Evolutionary conservation across 2,888 invertebrate species (phyloP), one percentile per base, ranked within the genome.

Genomic region (Cremastinae sp.): DNA sequence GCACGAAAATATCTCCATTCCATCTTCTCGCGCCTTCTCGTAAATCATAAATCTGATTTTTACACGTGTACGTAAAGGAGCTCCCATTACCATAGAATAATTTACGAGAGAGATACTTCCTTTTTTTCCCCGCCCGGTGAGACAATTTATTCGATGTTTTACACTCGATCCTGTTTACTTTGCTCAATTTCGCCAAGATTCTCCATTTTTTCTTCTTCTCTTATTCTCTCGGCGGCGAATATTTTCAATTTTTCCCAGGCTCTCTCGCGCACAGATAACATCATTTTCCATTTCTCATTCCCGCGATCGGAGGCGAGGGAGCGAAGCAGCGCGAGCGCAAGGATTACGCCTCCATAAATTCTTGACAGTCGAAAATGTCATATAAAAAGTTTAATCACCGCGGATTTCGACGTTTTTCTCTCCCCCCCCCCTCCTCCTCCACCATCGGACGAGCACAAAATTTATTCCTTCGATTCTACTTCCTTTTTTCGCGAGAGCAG

Each of bases 11-110:
- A 62, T 51, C 45, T 54, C 38, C 36, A 12, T 36, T 54, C 16
- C 36, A 18, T 36, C 22, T 49, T 34, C 49, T 43, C 36, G 14
- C 64, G 41, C 36, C 38, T 28, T 41, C 56, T 12, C 64, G 66
- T 28, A 51, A 69, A 69, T 74, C 53, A 64, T 58, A 58, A 59
- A 64, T 58, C 45, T 45, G 51, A 41, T 41, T 38, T 41, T 43
- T 28, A 65, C 38, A 41, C 45, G 14, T 56, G 20, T 12, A 53
- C 38, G 18, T 45, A 66, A 12, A 14, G 36, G 45, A 47, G 56
- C 47, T 66, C 59, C 69, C 45, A 70, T 61, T 59, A 59, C 53
- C 70, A 43, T 10, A 10, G 41, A 61, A 61, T 61, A 61, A 70
- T 70, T 70, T 61, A 61, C 43, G 53, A 53, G 12, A 47, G 28